Percentiles rank a stretch among this genome's conserved stretches.
These are phyloP conservation scores for Caenorhabditis macrosperma DNA, from an alignment of 2,888 invertebrate genomes.

Conservation along the genomic window DNA sequence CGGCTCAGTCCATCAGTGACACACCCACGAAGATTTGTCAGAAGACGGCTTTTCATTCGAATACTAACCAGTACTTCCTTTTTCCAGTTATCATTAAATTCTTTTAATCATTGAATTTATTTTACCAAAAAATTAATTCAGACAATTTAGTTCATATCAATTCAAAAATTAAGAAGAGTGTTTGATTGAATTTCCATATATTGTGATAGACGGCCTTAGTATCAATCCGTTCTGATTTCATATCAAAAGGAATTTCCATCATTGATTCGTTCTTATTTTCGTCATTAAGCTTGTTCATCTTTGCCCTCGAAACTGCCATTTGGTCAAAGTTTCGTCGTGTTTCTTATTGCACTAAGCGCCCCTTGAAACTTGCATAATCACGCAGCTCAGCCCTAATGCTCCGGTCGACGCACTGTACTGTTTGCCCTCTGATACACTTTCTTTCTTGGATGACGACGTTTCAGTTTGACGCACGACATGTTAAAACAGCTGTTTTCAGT, in stretches of 20 bases:
- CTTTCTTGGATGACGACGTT: background rate
- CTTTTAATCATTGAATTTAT: too few species aligned
- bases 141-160: too few species aligned
- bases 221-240: too few species aligned
- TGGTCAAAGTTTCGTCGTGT: background rate
- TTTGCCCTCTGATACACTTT: conserved; percentile 29
- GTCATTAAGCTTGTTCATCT: background rate
- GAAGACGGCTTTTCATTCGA: background rate
- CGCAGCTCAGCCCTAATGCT: background rate
- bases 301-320: background rate
- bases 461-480: background rate
- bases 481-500: conserved; percentile 34
- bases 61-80: too few species aligned
- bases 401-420: conserved; percentile 12
- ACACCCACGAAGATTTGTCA: background rate
- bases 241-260: background rate
- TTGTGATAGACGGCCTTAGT: too few species aligned
- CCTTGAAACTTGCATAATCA: conserved; percentile 12
- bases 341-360: background rate
- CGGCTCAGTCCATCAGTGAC: background rate
- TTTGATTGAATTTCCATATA: too few species aligned
- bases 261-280: background rate
- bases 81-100: too few species aligned
- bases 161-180: too few species aligned
- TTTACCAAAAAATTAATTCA: too few species aligned